Evolutionary conservation across 2,797 vertebrate genomes (phyloP).

Genomic region (Psittacula echo): DNA sequence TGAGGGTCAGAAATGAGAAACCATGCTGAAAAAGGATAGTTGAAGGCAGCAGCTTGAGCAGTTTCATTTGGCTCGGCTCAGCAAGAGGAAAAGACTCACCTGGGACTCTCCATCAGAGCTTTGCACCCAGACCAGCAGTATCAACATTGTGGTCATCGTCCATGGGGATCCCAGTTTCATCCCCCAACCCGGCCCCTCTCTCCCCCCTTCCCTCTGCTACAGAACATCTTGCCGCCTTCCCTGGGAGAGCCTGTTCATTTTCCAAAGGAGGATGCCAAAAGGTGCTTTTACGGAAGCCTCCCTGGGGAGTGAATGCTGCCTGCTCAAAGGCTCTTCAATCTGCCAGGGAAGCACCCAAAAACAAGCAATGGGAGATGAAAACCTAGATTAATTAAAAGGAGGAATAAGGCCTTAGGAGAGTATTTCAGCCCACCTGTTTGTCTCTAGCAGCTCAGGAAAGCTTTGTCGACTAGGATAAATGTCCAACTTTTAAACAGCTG

Average conservation of each 20-base stretch:
- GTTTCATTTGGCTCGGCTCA: background rate
- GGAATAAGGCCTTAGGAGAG: background rate
- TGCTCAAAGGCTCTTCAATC: background rate
- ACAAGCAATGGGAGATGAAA: background rate
- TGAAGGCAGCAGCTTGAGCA: background rate
- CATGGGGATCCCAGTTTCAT: background rate
- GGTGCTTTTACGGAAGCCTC: background rate
- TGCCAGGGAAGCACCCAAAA: fast-evolving
- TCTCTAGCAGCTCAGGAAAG: background rate
- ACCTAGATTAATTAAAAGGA: background rate
- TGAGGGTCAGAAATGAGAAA: background rate
- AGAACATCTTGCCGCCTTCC: background rate
- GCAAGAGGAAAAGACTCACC: background rate
- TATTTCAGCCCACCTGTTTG: background rate
- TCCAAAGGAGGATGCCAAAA: background rate
- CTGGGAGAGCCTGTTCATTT: background rate
- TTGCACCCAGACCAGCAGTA: fast-evolving
- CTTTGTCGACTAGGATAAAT: background rate
- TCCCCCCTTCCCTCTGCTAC: background rate
- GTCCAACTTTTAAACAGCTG: background rate
- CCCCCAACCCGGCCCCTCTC: background rate
- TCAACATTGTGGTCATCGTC: fast-evolving
- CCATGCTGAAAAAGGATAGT: fast-evolving
- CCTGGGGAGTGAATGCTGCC: fast-evolving
- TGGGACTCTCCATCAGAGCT: background rate